Percentiles rank a stretch among this genome's conserved stretches.
phyloP scores from a whole-genome alignment of 1,140 invertebrate genomes.

The Psix sp. region DNA sequence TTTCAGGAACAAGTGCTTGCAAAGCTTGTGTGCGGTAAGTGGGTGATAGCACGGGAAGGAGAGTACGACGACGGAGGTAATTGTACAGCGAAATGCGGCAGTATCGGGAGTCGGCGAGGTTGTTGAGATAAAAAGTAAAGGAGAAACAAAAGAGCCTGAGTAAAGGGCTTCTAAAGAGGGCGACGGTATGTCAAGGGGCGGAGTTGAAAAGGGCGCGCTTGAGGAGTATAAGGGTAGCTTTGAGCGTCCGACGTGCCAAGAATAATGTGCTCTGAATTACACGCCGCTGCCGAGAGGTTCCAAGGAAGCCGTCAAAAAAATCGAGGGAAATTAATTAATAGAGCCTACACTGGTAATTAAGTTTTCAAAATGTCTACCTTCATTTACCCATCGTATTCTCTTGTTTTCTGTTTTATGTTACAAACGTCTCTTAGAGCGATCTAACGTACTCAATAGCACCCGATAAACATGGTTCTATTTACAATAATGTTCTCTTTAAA shows the following conservation, averaged over 20 bases:
- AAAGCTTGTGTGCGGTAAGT: constrained; percentile 36
- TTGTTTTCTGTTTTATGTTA: constrained; percentile 17
- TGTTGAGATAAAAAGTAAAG: constrained; percentile 75
- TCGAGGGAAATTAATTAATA: constrained; percentile 77
- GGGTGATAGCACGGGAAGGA: constrained; percentile 4
- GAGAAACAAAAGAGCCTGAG: constrained; percentile 72
- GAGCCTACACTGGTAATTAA: constrained; percentile 76
- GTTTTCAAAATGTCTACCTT: constrained; percentile 74
- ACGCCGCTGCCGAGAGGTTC: constrained; percentile 52
- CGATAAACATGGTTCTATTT: too few relatives aligned
- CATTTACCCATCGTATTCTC: constrained; percentile 57
- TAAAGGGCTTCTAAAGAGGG: constrained; percentile 43
- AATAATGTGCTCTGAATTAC: constrained; percentile 75
- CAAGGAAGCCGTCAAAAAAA: constrained; percentile 63
- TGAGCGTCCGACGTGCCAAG: constrained; percentile 73
- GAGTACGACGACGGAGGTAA: constrained; percentile 17
- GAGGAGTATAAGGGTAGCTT: constrained; percentile 63
- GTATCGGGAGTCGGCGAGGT: constrained; percentile 40
- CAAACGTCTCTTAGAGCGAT: constrained; percentile 6
- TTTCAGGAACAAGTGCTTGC: constrained; percentile 52
- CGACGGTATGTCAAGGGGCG: constrained; percentile 10
- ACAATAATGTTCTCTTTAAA: too few relatives aligned
- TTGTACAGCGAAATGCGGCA: constrained; percentile 12
- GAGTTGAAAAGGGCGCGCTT: constrained; percentile 60
- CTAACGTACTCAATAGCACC: too few relatives aligned